phyloP scores from a whole-genome alignment of 2,888 invertebrate species.

The Melangyna quadrimaculata region DNA sequence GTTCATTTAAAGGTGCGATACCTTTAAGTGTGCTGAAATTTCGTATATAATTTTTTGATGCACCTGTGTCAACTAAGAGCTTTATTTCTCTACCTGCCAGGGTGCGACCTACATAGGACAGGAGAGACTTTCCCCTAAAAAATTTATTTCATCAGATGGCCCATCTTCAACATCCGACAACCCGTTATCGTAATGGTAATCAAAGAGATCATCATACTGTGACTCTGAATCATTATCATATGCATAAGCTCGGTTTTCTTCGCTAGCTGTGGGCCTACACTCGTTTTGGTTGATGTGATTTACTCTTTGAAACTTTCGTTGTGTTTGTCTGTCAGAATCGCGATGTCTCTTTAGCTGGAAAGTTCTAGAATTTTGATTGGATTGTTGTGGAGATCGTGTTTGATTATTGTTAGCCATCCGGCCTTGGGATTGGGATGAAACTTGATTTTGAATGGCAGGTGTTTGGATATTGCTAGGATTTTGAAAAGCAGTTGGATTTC shows the following conservation, averaged over 20 bases:
- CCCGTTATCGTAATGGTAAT: not conserved
- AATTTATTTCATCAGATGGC: not conserved
- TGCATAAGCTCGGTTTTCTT: not conserved
- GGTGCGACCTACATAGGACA: constrained; percentile 17
- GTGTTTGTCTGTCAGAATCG: not conserved
- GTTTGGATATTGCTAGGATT: not conserved
- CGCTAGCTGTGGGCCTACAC: not conserved
- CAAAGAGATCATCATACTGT: not conserved
- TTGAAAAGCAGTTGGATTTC: not conserved
- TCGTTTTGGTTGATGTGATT: not conserved
- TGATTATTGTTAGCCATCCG: not conserved
- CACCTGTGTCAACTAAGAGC: constrained; percentile 17
- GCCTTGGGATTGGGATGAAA: not conserved
- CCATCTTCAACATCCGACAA: not conserved
- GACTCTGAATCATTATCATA: not conserved
- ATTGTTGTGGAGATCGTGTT: not conserved
- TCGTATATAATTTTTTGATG: constrained; percentile 56
- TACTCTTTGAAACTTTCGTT: not conserved
- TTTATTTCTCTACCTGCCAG: constrained; percentile 43
- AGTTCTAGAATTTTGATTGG: not conserved
- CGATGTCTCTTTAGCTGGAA: not conserved
- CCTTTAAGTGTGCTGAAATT: constrained; percentile 33
- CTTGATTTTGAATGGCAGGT: not conserved
- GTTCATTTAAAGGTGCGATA: constrained; percentile 13
- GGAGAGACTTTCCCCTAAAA: constrained; percentile 41